Evolutionary conservation across 2,797 vertebrate genomes (phyloP), one percentile per base, ranked within the genome.

Genomic region (Melanotaenia boesemani): DNA sequence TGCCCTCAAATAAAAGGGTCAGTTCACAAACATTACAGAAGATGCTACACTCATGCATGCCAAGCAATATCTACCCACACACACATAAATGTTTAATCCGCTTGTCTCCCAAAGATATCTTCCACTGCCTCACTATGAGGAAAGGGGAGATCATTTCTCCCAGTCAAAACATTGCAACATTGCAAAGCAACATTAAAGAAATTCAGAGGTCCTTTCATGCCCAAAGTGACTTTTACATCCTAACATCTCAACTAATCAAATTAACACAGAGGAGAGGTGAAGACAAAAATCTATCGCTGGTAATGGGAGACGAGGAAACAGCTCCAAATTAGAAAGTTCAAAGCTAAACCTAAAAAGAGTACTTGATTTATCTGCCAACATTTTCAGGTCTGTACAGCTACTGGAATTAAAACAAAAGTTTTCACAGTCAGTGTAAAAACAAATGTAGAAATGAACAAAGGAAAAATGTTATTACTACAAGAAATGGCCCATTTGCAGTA

Each of bases 401-500:
- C 3, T 7, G 15, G 3, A 65, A 34, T 12, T 3, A 32, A 28
- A 20, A 15, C n/a, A 20, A 7, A 36, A 18, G 34, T 73, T 36
- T 63, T 73, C 34, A 65, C 34, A 63, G 55, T 65, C 44, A 56
- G 26, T 55, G 18, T n/a, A 39, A 72, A 62, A 70, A 46, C 63
- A 81, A 70, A 63, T 58, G 67, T 63, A n/a, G 36, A 58, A 72
- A 72, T 79, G 69, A 72, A 71, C 1, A 5, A 15, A 52, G 22
- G 9, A 24, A 52, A 52, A 24, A 13, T 26, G 10, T 28, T 12
- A 67, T 55, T 54, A 59, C 58, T 50, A 58, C n/a, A 20, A 28
- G 36, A 79, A 80, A 77, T 30, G 56, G 59, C 54, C 67, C 10
- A 82, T 85, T 81, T 83, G 36, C 48, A 56, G 60, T 61, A 70